phyloP scores from a whole-genome alignment of 2,888 invertebrate genomes.

The Coronaproctus castanopsis region DNA sequence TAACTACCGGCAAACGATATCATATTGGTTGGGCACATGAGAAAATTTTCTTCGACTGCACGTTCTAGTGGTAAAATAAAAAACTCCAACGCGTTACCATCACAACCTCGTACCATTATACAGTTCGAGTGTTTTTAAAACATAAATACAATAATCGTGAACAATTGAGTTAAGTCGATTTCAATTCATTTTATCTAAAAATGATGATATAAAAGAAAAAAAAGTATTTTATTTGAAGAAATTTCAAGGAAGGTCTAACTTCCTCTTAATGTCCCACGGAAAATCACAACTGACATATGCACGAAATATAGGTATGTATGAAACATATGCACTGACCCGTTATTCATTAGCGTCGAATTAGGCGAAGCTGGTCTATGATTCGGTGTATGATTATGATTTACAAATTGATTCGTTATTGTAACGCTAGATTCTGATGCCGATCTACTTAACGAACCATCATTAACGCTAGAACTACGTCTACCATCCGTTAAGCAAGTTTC shows the following conservation, averaged over 20 bases:
- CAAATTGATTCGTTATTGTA: constrained; percentile 26
- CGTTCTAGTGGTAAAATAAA: too few relatives aligned
- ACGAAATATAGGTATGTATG: too few relatives aligned
- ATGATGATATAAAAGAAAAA: background rate
- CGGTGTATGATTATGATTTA: background rate
- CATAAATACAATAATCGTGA: background rate
- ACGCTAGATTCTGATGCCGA: constrained; percentile 84
- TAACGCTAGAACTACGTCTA: constrained; percentile 8
- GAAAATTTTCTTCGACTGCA: too few relatives aligned
- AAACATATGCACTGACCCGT: constrained; percentile 11
- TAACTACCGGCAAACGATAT: too few relatives aligned
- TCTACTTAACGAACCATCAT: constrained; percentile 65
- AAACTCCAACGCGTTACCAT: too few relatives aligned
- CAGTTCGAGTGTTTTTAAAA: too few relatives aligned
- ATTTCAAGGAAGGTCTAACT: too few relatives aligned
- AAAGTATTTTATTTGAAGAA: background rate
- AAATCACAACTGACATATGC: too few relatives aligned
- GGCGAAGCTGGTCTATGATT: constrained; percentile 7
- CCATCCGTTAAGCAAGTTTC: constrained; percentile 5
- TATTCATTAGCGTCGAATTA: constrained; percentile 1
- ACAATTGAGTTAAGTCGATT: background rate
- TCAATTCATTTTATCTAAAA: background rate
- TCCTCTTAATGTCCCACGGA: too few relatives aligned
- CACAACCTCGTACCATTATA: too few relatives aligned
- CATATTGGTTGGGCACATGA: too few relatives aligned